Evolutionary conservation across 2,888 invertebrate genomes (phyloP), one percentile per base, ranked within the genome.

Genomic region (Tipula lateralis): DNA sequence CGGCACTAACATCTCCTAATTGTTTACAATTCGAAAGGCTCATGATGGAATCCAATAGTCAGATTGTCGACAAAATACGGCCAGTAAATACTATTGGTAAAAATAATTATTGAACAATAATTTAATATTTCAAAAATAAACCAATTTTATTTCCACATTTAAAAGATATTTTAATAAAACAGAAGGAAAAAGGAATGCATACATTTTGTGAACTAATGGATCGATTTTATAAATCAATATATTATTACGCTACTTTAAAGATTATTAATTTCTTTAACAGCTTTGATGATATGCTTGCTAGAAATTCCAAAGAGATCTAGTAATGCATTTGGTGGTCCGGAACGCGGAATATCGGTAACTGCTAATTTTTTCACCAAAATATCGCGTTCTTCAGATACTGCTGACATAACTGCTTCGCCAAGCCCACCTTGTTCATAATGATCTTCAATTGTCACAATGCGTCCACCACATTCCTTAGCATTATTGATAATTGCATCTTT

Each of bases 361-460:
- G 93, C 97, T 86, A 99, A 90, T 88, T 95, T 95, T 88, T 94
- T 94, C 84, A 97, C 93, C 1, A 93, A 88, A 84, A 95, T 92
- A 88, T 94, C 93, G 1, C 93, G 93, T 87, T 95, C 93, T 87
- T 93, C 90, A 1, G 96, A 93, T 85, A 98, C 92, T 4, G 96
- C 97, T 0, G 95, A 94, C 12, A 95, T 89, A 6, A 99, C 99
- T 19, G 99, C 98, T 89, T 99, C 99, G 85, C 99, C 99, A 84
- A 99, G 89, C 84, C 99, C 99, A 86, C 99, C 98, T 90, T 96
- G 96, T 86, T 95, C 94, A 90, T 99, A 99, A 91, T 99, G 99
- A 90, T 99, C 99, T 90, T 99, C 99, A 0, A 99, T 97, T 39
- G 97, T 97, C 84, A 99, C 89, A 85, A 99, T 93, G 6, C 94